phyloP scores from a whole-genome alignment of 2,797 vertebrate species.

The Furcifer pardalis region DNA sequence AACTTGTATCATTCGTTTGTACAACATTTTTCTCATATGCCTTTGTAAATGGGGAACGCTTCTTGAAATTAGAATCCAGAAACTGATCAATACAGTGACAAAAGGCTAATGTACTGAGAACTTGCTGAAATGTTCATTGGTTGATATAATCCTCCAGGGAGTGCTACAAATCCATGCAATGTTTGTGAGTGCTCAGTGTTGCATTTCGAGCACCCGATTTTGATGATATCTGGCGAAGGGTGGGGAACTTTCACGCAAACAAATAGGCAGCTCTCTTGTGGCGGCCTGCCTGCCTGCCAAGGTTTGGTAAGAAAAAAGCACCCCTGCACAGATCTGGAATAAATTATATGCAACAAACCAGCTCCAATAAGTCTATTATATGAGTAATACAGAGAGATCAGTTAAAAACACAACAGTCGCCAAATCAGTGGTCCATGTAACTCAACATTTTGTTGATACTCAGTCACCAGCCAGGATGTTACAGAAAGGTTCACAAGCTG shows the following conservation, averaged over 20 bases:
- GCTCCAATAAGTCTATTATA: slow-evolving; percentile 40
- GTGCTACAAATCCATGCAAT: slow-evolving; percentile 71
- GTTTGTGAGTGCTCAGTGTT: slow-evolving; percentile 41
- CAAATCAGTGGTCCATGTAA: not conserved
- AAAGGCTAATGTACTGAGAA: slow-evolving; percentile 46
- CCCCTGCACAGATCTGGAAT: slow-evolving; percentile 49
- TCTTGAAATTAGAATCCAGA: slow-evolving; percentile 54
- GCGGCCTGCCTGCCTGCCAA: slow-evolving; percentile 41
- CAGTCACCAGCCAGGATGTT: slow-evolving; percentile 9
- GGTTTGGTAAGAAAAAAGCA: slow-evolving; percentile 42
- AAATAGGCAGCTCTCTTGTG: slow-evolving; percentile 45
- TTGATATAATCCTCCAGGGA: slow-evolving; percentile 72
- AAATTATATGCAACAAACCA: slow-evolving; percentile 32
- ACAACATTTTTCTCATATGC: slow-evolving; percentile 44
- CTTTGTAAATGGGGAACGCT: slow-evolving; percentile 45
- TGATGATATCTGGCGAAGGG: slow-evolving; percentile 52
- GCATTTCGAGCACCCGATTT: slow-evolving; percentile 58
- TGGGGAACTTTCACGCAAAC: slow-evolving; percentile 33
- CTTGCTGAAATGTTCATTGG: slow-evolving; percentile 56
- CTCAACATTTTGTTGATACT: not conserved
- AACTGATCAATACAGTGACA: slow-evolving; percentile 32
- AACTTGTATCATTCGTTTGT: slow-evolving; percentile 20
- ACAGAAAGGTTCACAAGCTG: slow-evolving; percentile 19
- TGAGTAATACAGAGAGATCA: not conserved
- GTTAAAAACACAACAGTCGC: not conserved